Percentiles rank a stretch among this genome's conserved stretches.
phyloP scores from a whole-genome alignment of 1,140 invertebrate genomes.

The Aleiodes sp. region DNA sequence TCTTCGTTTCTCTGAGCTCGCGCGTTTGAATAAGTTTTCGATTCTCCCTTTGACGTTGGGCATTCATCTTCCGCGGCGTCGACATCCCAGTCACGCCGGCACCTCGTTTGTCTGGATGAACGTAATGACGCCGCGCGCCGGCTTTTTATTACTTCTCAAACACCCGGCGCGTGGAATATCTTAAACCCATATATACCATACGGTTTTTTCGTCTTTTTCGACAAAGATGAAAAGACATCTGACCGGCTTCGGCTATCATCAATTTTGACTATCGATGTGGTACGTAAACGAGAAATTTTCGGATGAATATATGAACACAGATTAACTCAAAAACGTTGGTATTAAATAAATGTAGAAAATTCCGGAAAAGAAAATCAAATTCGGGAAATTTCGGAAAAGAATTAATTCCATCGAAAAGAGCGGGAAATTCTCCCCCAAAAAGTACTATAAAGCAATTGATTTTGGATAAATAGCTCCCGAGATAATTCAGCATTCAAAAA shows the following conservation, averaged over 20 bases:
- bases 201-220: too few relatives aligned
- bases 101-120: constrained; percentile 45
- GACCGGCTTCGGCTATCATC: constrained; percentile 26
- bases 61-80: constrained; percentile 43
- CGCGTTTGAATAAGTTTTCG: constrained; percentile 45
- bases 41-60: constrained; percentile 45
- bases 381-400: too few relatives aligned
- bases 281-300: not conserved
- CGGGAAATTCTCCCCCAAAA: too few relatives aligned
- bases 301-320: too few relatives aligned
- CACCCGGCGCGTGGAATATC: constrained; percentile 45
- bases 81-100: constrained; percentile 44
- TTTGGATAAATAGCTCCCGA: too few relatives aligned
- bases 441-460: too few relatives aligned
- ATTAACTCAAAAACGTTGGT: too few relatives aligned
- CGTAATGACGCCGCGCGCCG: constrained; percentile 42
- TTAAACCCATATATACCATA: constrained; percentile 40
- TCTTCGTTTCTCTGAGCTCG: constrained; percentile 12
- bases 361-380: too few relatives aligned
- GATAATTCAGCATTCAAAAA: too few relatives aligned
- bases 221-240: constrained; percentile 31
- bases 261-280: constrained; percentile 18
- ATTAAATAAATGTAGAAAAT: too few relatives aligned
- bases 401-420: too few relatives aligned
- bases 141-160: constrained; percentile 46